Base-by-base conservation (phyloP, 2,113 vertebrate genomes). In the Ploceus nigricollis region DNA sequence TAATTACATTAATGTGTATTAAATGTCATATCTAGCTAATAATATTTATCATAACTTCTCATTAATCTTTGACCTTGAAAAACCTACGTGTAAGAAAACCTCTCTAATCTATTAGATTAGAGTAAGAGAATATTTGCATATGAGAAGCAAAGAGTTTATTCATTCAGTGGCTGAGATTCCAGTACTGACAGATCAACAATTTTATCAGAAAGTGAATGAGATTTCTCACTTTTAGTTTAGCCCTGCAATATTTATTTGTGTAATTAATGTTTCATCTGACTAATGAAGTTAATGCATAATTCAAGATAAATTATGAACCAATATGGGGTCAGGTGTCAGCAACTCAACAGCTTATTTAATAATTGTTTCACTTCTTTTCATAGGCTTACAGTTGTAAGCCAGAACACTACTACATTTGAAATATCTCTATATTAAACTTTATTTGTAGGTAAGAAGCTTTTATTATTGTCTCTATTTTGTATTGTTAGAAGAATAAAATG, bases 121-220 rank as follows among this genome's bases (percentile, higher is more conserved):
- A 61, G 42, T 48, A 92, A 77, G n/a, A 82, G n/a, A 95, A 75
- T 82, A 95, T 97, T 96, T 97, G 70, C 77, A 89, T 95, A 91
- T 87, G 83, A 81, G 86, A 96, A 93, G 79, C 24, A 40, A 72
- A 84, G n/a, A 60, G 35, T 87, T 93, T 66, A 60, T 84, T 94
- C 23, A 25, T 76, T 93, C 73, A 40, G 39, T 63, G 85, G 9
- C 63, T 66, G 73, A 70, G 82, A 87, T 89, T 81, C 75, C 53
- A 78, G 71, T 56, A 58, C 58, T 79, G 51, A 51, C 35, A 89
- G 42, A 85, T 77, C n/a, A 76, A 40, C 3, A 1, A 15, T 87
- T 80, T 94, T 65, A 61, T 27, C 22, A 21, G 66, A 75, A 95
- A 90, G 85, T 61, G 57, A 88, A 82, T 47, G 48, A 72, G 42